Percentiles rank a stretch among this genome's conserved stretches.
These are phyloP conservation scores for Slavum lentiscoides DNA, from an alignment of 2,888 invertebrate genomes.

Conservation along the genomic window DNA sequence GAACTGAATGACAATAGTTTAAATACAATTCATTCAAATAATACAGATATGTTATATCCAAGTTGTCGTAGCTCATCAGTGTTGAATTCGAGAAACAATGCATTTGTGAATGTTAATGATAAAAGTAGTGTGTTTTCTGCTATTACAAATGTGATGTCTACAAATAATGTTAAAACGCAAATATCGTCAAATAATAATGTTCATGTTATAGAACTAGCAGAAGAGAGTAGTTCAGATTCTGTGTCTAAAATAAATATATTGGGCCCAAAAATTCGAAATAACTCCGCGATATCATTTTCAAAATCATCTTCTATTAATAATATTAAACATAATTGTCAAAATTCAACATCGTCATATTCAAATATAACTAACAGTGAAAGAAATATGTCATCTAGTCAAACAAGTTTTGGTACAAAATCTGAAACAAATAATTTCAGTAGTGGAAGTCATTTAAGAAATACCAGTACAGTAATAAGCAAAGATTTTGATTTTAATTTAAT, in stretches of 20 bases:
- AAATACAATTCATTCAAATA: conserved; percentile 18
- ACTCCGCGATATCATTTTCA: background rate
- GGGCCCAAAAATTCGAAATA: background rate
- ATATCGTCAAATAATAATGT: background rate
- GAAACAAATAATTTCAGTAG: background rate
- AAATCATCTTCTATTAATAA: background rate
- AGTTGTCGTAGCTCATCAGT: background rate
- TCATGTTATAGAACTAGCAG: conserved; percentile 8
- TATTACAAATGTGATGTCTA: background rate
- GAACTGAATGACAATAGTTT: conserved; percentile 29
- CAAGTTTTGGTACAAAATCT: background rate
- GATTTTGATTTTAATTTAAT: background rate
- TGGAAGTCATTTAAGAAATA: background rate
- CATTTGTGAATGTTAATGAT: conserved; percentile 12
- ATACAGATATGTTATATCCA: conserved; percentile 9
- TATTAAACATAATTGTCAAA: background rate
- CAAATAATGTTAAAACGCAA: background rate
- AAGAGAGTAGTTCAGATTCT: conserved; percentile 13
- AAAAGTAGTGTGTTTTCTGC: background rate
- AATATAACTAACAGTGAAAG: background rate
- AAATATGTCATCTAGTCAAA: background rate
- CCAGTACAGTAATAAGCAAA: background rate
- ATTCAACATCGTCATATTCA: background rate
- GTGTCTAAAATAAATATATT: background rate
- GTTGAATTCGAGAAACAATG: background rate